Conservation (phyloP, 2,113 vertebrate genomes). For the Motacilla alba region DNA sequence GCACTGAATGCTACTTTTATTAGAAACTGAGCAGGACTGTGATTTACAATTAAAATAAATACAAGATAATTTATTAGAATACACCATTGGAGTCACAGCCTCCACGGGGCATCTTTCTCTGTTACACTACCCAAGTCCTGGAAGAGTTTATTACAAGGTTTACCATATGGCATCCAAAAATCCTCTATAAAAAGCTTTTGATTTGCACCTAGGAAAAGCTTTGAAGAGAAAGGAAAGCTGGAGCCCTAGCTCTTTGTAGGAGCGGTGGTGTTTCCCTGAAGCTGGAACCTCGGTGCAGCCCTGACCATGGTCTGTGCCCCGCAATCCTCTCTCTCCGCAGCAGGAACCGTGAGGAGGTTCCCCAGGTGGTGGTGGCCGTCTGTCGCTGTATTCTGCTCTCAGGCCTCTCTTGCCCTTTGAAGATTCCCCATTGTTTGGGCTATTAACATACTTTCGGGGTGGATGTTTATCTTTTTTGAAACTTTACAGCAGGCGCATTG, state of each 20-base stretch:
- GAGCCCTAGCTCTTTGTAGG: neutral
- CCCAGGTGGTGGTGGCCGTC: neutral
- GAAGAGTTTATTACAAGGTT: neutral
- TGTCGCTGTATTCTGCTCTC: neutral
- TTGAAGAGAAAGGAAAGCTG: neutral
- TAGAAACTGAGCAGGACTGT: neutral
- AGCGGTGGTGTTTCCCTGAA: neutral
- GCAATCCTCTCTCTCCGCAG: neutral
- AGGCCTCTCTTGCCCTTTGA: conserved; percentile 56
- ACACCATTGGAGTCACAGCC: neutral
- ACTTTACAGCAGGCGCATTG: conserved; percentile 52
- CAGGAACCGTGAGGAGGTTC: neutral
- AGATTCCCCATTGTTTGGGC: conserved; percentile 67
- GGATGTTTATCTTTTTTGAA: conserved; percentile 72
- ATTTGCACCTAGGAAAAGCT: neutral
- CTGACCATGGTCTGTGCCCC: neutral
- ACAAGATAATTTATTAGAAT: neutral
- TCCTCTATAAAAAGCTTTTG: neutral
- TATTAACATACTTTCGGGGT: conserved; percentile 68
- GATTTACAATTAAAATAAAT: conserved; percentile 5
- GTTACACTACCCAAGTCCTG: neutral
- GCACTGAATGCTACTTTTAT: neutral
- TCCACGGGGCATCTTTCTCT: neutral
- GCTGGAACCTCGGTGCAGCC: neutral
- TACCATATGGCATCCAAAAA: neutral